phyloP scores from a whole-genome alignment of 1,140 invertebrate species.

The Pantala flavescens region DNA sequence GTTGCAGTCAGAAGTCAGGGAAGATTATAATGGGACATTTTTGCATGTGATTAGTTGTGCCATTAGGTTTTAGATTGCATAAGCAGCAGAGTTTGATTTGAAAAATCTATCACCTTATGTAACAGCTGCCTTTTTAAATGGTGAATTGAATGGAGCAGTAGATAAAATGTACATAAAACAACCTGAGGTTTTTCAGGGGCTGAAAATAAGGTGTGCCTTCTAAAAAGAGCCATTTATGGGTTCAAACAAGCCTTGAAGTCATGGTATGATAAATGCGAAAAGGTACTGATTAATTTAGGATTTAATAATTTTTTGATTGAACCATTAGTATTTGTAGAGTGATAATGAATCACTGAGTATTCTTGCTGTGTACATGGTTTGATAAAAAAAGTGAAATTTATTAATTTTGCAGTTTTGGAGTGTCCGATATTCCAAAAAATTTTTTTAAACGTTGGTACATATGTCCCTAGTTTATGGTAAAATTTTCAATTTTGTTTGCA shows the following conservation, averaged over 20 bases:
- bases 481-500: no score
- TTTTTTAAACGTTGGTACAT: no score
- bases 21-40: slow-evolving; percentile 33
- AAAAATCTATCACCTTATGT: slow-evolving; percentile 32
- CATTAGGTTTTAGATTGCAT: slow-evolving; percentile 31
- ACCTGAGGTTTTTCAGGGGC: slow-evolving; percentile 29
- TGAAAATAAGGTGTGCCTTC: slow-evolving; percentile 28
- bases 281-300: slow-evolving; percentile 23
- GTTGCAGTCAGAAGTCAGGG: slow-evolving; percentile 31
- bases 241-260: slow-evolving; percentile 31
- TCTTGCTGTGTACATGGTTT: slow-evolving; percentile 32
- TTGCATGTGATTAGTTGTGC: slow-evolving; percentile 29
- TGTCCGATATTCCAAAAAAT: no score
- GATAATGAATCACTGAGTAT: slow-evolving; percentile 23
- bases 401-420: no score
- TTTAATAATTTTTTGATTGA: slow-evolving; percentile 29
- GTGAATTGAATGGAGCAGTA: slow-evolving; percentile 30
- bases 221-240: slow-evolving; percentile 34
- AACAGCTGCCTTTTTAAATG: slow-evolving; percentile 34
- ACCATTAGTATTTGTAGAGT: slow-evolving; percentile 28
- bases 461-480: no score
- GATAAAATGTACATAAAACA: slow-evolving; percentile 34
- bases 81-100: slow-evolving; percentile 29
- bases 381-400: no score
- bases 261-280: slow-evolving; percentile 28